Base-by-base conservation (phyloP, 1,140 invertebrate genomes). In the Danaus plexippus region DNA sequence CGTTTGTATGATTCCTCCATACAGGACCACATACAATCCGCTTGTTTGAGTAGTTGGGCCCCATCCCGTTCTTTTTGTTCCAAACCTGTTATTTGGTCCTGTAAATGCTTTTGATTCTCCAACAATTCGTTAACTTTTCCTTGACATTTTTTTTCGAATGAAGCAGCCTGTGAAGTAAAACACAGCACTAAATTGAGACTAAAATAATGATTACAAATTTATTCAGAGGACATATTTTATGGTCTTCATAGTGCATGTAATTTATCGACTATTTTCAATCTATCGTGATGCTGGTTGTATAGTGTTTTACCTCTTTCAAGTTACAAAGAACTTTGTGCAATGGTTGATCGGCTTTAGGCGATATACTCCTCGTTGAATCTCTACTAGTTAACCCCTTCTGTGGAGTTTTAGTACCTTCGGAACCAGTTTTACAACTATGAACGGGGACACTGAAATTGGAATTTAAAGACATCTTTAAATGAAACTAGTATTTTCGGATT, bases 1-100 rank as follows among this genome's bases (percentile, higher is more conserved):
- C 74, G 73, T 51, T 82, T 83, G 48, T 86, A 84, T 8, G 69
- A 47, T 11, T 72, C 65, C 47, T 86, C 80, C 83, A 86, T 86
- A 47, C 70, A 73, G 0, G 71, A 64, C 83, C 83, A 86, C 71
- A 86, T 82, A 22, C 65, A 67, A 43, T 86, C 81, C 2, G 83
- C 81, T 57, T 83, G 59, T 52, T 76, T 79, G 40, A 86, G 40
- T 45, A 79, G 45, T 9, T 67, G 42, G 7, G 66, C 43, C 9
- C 75, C 75, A 18, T 80, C 67, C 40, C 71, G 69, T 41, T 85
- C 81, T 22, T 66, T 69, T 1, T 72, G 48, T 56, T 86, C 83
- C 40, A 85, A 67, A 32, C 57, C 53, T 41, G 59, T 47, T 22
- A 86, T 79, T 44, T 82, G 75, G 3, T 69, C 67, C 56, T 71